Conservation (phyloP, 2,797 vertebrate species). For the Chrosomus eos region DNA sequence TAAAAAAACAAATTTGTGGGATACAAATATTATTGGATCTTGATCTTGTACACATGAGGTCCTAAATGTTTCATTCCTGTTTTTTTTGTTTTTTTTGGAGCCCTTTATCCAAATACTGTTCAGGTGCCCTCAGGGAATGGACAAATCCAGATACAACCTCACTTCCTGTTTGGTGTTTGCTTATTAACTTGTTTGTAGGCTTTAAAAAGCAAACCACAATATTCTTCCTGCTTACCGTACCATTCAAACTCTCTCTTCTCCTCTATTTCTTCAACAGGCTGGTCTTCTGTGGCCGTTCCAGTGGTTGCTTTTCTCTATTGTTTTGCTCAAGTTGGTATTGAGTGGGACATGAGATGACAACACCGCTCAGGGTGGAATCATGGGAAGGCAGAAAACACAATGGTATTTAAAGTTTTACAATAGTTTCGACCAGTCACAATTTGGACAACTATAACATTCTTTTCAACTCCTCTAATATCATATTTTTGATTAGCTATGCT, state of each 20-base stretch:
- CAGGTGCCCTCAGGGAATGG: neutral
- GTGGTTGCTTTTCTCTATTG: conserved; percentile 82
- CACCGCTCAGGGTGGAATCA: conserved; percentile 51
- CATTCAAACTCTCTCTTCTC: conserved; percentile 1
- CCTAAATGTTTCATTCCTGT: neutral
- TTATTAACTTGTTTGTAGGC: neutral
- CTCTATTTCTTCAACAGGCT: conserved; percentile 68
- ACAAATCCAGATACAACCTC: neutral
- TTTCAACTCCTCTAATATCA: neutral
- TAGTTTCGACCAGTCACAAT: neutral
- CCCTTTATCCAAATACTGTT: neutral
- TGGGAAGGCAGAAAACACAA: conserved; percentile 61
- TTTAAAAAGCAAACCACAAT: neutral
- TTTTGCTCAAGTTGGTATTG: conserved; percentile 80
- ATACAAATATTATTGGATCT: neutral
- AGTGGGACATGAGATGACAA: conserved; percentile 64
- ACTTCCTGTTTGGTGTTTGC: neutral
- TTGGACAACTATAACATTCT: neutral
- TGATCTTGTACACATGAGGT: neutral
- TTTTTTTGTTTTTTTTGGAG: neutral
- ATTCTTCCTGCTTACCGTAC: neutral
- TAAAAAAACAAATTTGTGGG: neutral
- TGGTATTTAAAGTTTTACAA: neutral
- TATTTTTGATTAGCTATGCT: neutral
- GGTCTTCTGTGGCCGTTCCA: conserved; percentile 70